phyloP scores from a whole-genome alignment of 2,113 vertebrate genomes.

The Mormoops blainvillei region DNA sequence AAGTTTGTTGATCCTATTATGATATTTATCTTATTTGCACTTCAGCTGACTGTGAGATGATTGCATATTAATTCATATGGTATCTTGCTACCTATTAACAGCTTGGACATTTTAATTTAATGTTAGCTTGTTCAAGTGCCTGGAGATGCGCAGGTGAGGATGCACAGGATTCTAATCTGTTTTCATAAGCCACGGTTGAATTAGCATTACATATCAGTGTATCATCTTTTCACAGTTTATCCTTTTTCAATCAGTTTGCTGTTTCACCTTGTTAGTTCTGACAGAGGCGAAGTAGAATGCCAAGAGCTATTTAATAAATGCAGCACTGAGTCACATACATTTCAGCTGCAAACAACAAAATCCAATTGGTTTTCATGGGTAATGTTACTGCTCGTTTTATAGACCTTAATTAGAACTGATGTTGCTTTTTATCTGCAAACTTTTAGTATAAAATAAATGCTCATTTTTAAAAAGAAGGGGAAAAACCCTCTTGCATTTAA shows the following conservation, averaged over 20 bases:
- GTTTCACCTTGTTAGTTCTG: conserved; percentile 59
- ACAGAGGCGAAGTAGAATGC: conserved; percentile 50
- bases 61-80: neutral
- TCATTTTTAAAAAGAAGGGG: conserved; percentile 57
- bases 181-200: conserved; percentile 46
- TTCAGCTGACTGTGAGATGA: neutral
- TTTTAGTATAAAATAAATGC: conserved; percentile 71
- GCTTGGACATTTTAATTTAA: conserved; percentile 30
- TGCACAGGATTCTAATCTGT: conserved; percentile 8
- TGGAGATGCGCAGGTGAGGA: neutral
- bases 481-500: conserved; percentile 75
- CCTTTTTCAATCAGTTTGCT: conserved; percentile 40
- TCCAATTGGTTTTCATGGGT: conserved; percentile 47
- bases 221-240: conserved; percentile 61
- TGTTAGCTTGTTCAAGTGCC: neutral
- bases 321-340: neutral
- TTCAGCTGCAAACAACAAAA: conserved; percentile 44
- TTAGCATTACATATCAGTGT: conserved; percentile 30
- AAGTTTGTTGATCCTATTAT: conserved; percentile 50
- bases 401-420: conserved; percentile 72
- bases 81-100: conserved; percentile 19
- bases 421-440: conserved; percentile 62
- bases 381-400: conserved; percentile 53
- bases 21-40: conserved; percentile 44
- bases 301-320: conserved; percentile 43